These are phyloP conservation scores for Pygoscelis adeliae DNA, from an alignment of 2,113 vertebrate genomes.

Conservation along the genomic window DNA sequence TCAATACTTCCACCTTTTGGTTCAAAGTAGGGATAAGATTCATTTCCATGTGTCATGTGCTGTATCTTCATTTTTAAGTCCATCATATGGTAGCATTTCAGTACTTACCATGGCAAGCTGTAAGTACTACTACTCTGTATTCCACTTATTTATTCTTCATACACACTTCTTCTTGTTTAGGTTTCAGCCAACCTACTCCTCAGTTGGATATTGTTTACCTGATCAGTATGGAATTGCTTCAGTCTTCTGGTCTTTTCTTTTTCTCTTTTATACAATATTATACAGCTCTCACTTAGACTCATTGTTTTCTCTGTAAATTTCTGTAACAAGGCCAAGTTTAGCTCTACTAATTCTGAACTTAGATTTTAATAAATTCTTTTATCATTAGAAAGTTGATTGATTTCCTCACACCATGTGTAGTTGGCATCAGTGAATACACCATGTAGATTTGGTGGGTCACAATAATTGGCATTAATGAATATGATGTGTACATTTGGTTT, in stretches of 20 bases:
- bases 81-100: background rate
- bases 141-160: background rate
- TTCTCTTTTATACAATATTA: background rate
- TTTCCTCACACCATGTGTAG: background rate
- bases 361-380: background rate
- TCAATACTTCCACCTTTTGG: background rate
- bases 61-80: background rate
- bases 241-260: background rate
- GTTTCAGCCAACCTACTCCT: background rate
- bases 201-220: background rate
- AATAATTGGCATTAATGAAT: background rate
- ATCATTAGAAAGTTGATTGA: background rate
- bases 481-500: background rate
- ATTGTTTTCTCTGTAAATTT: background rate
- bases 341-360: background rate
- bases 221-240: background rate
- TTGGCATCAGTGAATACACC: rapidly evolving
- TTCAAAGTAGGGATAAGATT: background rate
- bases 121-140: background rate
- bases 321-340: background rate
- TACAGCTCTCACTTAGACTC: background rate
- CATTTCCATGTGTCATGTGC: rapidly evolving
- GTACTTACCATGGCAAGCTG: background rate
- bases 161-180: background rate
- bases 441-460: background rate